Evolutionary conservation across 2,113 vertebrate genomes (phyloP).

Genomic region (Coturnix japonica): DNA sequence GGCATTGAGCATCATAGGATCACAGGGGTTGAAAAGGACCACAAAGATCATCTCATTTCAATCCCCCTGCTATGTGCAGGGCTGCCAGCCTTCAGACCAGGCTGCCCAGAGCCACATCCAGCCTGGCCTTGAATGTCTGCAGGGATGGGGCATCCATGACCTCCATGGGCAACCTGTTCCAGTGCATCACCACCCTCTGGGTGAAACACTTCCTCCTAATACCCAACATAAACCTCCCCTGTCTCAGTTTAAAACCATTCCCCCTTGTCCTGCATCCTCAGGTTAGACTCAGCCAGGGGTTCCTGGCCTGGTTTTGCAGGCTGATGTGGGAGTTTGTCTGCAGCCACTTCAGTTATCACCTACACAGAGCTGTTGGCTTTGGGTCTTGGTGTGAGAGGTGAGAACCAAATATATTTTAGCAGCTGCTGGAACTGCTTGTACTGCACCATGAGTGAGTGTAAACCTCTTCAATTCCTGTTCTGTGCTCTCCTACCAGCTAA

Average conservation of each 20-base stretch:
- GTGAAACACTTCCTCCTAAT: no score
- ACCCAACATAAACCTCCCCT: no score
- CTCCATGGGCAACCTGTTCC: no score
- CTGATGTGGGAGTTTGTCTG: background rate
- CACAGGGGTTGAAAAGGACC: no score
- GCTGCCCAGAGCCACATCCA: no score
- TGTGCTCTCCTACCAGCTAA: background rate
- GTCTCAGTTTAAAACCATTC: no score
- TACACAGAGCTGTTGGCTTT: background rate
- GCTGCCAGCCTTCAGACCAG: no score
- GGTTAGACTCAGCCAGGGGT: background rate
- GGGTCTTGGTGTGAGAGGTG: background rate
- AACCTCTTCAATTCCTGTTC: constrained; percentile 14
- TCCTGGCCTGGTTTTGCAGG: background rate
- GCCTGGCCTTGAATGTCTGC: no score
- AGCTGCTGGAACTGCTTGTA: background rate
- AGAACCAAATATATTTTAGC: background rate
- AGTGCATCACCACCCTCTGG: no score
- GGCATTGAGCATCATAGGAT: background rate
- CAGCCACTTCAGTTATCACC: background rate
- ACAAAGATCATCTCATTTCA: no score
- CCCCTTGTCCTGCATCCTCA: background rate
- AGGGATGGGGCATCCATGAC: no score
- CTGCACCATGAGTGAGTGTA: background rate
- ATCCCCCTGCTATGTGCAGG: no score